Percentiles rank a stretch among this genome's conserved stretches.
Conservation (phyloP, 2,888 invertebrate species). For the Drosophila rubida region DNA sequence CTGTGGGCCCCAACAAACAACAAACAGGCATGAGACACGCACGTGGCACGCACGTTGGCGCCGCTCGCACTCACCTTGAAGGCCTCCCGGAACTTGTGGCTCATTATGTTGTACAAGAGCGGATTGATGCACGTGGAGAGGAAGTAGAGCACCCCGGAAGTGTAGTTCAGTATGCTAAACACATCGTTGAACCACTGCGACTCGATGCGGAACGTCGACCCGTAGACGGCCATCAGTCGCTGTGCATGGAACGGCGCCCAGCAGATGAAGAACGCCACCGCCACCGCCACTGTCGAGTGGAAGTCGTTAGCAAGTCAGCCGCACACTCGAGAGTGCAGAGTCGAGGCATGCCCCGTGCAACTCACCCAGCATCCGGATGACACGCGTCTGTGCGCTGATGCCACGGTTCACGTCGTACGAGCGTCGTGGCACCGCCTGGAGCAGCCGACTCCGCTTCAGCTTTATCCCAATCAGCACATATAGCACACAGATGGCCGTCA, state of each 20-base stretch:
- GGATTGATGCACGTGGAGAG: constrained; percentile 90
- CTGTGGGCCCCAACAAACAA: constrained; percentile 51
- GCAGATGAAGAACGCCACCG: constrained; percentile 93
- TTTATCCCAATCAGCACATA: constrained; percentile 92
- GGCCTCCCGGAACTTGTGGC: constrained; percentile 89
- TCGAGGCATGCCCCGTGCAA: too few species aligned
- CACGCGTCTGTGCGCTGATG: constrained; percentile 88
- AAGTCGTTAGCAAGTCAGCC: neutral
- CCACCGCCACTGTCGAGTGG: constrained; percentile 90
- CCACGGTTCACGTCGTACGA: constrained; percentile 85
- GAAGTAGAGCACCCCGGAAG: constrained; percentile 89
- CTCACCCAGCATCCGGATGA: constrained; percentile 91
- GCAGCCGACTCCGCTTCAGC: constrained; percentile 88
- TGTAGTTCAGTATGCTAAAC: constrained; percentile 88
- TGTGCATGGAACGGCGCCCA: constrained; percentile 98
- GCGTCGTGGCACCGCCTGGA: constrained; percentile 87
- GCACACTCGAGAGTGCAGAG: too few species aligned
- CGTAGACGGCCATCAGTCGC: constrained; percentile 92
- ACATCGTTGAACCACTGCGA: constrained; percentile 85
- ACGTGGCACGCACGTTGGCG: neutral
- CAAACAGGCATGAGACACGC: neutral
- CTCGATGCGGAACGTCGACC: constrained; percentile 80
- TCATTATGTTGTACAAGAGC: constrained; percentile 89
- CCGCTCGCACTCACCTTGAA: constrained; percentile 86
- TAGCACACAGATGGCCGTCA: constrained; percentile 93